phyloP scores from a whole-genome alignment of 30 jellyfish, hydroid and myxozoan species.

The Euphysa ruthae region DNA sequence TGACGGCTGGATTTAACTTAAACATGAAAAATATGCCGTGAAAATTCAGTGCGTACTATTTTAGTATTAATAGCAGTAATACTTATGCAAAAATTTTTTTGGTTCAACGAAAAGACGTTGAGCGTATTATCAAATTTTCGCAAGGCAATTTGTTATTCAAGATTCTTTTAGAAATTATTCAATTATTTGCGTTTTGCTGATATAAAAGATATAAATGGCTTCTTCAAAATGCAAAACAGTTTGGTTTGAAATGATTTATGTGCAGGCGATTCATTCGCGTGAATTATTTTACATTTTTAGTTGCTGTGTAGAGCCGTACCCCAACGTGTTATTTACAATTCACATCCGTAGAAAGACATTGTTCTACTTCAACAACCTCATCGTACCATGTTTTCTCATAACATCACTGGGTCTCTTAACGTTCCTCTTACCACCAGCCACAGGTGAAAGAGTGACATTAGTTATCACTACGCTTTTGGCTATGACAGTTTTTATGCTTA shows the following conservation, averaged over 20 bases:
- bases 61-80: no score
- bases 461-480: slow-evolving; percentile 83
- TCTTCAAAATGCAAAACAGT: background rate
- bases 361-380: slow-evolving; percentile 72
- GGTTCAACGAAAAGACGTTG: no score
- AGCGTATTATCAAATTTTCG: no score
- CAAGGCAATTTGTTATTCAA: no score
- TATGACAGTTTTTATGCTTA: slow-evolving; percentile 84
- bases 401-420: slow-evolving; percentile 75
- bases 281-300: no score
- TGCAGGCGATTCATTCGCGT: no score
- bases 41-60: no score
- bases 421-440: slow-evolving; percentile 81
- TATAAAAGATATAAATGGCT: background rate
- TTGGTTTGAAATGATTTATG: no score
- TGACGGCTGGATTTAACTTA: no score
- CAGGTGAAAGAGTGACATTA: slow-evolving; percentile 89
- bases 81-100: no score
- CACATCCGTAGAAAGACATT: slow-evolving; percentile 72
- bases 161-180: no score
- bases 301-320: slow-evolving; percentile 75
- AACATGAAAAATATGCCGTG: no score
- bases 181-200: background rate
- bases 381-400: slow-evolving; percentile 74
- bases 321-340: slow-evolving; percentile 46